A percentile compares a stretch with the other conserved stretches of the same genome.
These are phyloP conservation scores for Oscheius sp. DNA, from an alignment of 2,888 invertebrate genomes.

Conservation along the genomic window DNA sequence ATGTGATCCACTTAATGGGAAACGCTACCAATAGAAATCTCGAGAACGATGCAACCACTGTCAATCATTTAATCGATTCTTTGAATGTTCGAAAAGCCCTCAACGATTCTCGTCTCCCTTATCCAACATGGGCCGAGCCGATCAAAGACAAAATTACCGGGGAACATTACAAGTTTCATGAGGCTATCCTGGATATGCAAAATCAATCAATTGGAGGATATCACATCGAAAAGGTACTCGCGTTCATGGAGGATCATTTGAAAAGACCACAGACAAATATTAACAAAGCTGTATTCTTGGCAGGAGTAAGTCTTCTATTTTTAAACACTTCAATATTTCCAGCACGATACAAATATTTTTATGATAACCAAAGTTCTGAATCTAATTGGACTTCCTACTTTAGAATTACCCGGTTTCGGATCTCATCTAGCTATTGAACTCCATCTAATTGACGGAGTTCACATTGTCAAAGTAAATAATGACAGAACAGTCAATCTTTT, in stretches of 20 bases:
- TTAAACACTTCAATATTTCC: not conserved
- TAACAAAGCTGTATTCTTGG: conserved; percentile 42
- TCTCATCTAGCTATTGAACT: conserved; percentile 47
- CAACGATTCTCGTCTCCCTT: conserved; percentile 42
- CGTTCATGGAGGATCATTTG: conserved; percentile 43
- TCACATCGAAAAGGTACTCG: conserved; percentile 40
- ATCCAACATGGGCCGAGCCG: conserved; percentile 53
- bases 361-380: conserved; percentile 38
- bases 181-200: conserved; percentile 35
- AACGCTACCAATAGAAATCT: conserved; percentile 3
- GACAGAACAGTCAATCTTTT: conserved; percentile 19
- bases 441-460: conserved; percentile 32
- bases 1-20: not conserved
- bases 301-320: conserved; percentile 33
- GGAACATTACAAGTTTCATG: conserved; percentile 35
- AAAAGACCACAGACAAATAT: conserved; percentile 15
- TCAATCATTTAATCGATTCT: conserved; percentile 50
- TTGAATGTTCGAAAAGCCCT: conserved; percentile 46
- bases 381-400: conserved; percentile 20
- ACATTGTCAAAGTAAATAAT: conserved; percentile 31
- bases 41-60: not conserved
- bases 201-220: conserved; percentile 25
- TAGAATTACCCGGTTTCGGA: conserved; percentile 39
- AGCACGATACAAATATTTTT: conserved; percentile 51
- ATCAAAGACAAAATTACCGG: conserved; percentile 31